A percentile compares a stretch with the other conserved stretches of the same genome.
These are phyloP conservation scores for Parnassius smintheus DNA, from an alignment of 2,888 invertebrate genomes.

Conservation along the genomic window DNA sequence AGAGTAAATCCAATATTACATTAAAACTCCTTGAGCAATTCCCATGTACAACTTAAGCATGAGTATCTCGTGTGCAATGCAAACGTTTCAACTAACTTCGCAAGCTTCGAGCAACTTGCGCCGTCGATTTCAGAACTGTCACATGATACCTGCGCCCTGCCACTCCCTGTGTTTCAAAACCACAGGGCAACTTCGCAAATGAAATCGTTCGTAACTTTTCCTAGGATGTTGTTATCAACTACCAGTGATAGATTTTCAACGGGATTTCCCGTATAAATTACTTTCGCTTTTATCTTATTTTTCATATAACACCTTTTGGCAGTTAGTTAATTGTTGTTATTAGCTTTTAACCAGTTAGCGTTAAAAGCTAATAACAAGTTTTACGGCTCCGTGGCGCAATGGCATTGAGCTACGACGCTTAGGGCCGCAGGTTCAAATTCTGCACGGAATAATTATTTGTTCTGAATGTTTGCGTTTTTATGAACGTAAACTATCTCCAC, in stretches of 20 bases:
- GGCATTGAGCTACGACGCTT: too few species aligned
- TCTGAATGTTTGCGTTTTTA: too few species aligned
- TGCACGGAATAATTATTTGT: too few species aligned
- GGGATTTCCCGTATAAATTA: too few species aligned
- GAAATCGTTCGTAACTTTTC: constrained; percentile 30
- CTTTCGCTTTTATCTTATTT: too few species aligned
- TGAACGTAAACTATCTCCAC: too few species aligned
- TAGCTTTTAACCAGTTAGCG: too few species aligned
- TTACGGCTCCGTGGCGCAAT: too few species aligned
- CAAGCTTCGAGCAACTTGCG: constrained; percentile 44
- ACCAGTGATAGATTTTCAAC: not conserved
- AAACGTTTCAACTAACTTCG: constrained; percentile 33
- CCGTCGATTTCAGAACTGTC: constrained; percentile 61
- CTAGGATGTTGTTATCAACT: not conserved
- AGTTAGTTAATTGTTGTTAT: too few species aligned
- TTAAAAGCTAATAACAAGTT: too few species aligned
- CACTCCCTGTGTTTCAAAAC: constrained; percentile 28
- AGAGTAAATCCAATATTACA: constrained; percentile 23
- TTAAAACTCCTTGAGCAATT: constrained; percentile 22
- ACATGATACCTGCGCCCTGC: constrained; percentile 42
- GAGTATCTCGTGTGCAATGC: constrained; percentile 22
- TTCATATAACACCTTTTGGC: too few species aligned
- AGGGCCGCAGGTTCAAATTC: too few species aligned
- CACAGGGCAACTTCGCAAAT: constrained; percentile 32
- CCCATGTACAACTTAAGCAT: constrained; percentile 21